Evolutionary conservation across 2,113 vertebrate species (phyloP).

Genomic region (Platysteira castanea): DNA sequence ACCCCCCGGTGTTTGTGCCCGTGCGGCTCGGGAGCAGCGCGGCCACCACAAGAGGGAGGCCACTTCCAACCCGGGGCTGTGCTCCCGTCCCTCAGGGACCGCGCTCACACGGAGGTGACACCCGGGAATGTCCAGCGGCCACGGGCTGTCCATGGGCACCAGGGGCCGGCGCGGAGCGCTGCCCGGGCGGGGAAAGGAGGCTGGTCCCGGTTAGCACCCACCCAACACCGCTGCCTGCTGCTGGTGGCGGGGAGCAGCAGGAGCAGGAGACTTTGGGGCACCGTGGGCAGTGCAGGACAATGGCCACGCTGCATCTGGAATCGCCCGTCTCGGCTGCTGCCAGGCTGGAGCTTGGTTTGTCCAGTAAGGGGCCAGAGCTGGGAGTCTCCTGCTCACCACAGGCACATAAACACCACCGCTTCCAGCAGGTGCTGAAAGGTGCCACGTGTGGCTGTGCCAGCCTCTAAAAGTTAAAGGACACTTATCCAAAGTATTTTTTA

Average conservation of each 20-base stretch:
- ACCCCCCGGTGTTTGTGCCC: rapidly evolving
- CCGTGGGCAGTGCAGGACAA: not conserved
- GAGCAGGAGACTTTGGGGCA: not conserved
- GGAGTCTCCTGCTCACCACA: not conserved
- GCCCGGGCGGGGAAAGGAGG: rapidly evolving
- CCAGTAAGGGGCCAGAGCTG: not conserved
- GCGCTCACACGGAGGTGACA: not conserved
- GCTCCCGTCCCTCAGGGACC: not conserved
- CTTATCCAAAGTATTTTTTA: not conserved
- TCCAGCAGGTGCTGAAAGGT: not conserved
- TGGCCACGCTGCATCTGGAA: rapidly evolving
- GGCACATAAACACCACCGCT: not conserved
- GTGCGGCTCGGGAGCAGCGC: not conserved
- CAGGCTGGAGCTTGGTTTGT: not conserved
- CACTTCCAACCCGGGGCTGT: not conserved
- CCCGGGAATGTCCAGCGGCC: not conserved
- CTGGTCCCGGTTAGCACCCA: not conserved
- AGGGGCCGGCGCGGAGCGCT: rapidly evolving
- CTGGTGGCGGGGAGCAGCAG: not conserved
- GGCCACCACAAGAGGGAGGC: not conserved
- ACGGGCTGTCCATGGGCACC: not conserved
- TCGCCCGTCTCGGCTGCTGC: not conserved
- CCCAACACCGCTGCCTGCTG: not conserved
- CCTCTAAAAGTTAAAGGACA: not conserved
- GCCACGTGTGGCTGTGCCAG: not conserved